Evolutionary conservation across 2,113 vertebrate genomes (phyloP), one percentile per base, ranked within the genome.

Genomic region (Delphinus delphis): DNA sequence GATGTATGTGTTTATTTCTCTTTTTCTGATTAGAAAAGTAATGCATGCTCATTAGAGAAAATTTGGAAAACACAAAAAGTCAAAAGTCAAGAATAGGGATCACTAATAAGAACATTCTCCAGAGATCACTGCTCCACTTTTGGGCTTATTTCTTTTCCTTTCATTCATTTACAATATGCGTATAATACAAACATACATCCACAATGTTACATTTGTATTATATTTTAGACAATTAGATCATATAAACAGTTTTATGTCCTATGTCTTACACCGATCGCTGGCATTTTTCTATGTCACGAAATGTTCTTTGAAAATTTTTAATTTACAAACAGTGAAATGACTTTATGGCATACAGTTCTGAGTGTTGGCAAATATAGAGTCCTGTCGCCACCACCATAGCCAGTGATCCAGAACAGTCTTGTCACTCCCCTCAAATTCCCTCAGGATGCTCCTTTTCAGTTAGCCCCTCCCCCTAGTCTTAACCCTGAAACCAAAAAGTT

Each of bases 381-480:
- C 26, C 6, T 9, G 9, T 25, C 38, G 7, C 36, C 41, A 31
- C 14, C 26, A 44, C 12, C 58, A 21, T 28, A 47, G 4, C n/a
- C 38, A n/a, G 23, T 21, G 68, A 65, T 2, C n/a, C n/a, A 60
- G 55, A 50, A 6, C 14, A 41, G 38, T 28, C 20, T 12, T 6
- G 0, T 15, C 50, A 1, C 5, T 65, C 31, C 9, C 6, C 12
- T 0, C 10, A 15, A 41, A n/a, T 20, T 20, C 26, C 44, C 60
- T 17, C 17, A 13, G 2, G 3, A 3, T 8, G 15, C 2, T 23
- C 65, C n/a, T 28, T 33, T 53, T 21, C 4, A 60, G 14, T 36
- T 10, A 68, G 11, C 6, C 2, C 38, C 20, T 44, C 21, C 11
- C 14, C 7, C 26, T 23, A 2, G 23, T 15, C n/a, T 31, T 62